Evolutionary conservation across 2,888 invertebrate species (phyloP).

Genomic region (Epistrophe eligans): DNA sequence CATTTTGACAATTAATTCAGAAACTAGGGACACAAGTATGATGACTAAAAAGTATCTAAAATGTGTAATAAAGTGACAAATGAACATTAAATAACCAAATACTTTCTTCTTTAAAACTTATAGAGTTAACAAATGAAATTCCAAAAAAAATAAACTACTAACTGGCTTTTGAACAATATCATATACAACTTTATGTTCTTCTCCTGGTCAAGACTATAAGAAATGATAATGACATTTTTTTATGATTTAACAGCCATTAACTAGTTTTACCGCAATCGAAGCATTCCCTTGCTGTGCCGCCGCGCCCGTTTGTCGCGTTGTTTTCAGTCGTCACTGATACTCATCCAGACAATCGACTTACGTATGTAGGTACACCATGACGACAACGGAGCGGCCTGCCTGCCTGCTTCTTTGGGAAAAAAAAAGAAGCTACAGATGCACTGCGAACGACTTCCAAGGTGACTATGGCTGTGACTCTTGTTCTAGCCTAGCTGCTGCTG

Average conservation of each 20-base stretch:
- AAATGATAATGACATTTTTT: slow-evolving; percentile 75
- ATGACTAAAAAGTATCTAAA: not conserved
- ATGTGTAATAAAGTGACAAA: not conserved
- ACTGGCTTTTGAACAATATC: slow-evolving; percentile 60
- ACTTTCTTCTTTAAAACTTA: not conserved
- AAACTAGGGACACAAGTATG: not conserved
- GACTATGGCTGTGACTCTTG: slow-evolving; percentile 51
- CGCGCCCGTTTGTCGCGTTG: not conserved
- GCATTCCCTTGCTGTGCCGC: slow-evolving; percentile 29
- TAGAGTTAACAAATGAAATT: not conserved
- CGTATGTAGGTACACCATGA: slow-evolving; percentile 28
- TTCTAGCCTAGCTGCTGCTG: slow-evolving; percentile 29
- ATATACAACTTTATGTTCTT: slow-evolving; percentile 61
- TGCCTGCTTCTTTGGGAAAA: slow-evolving; percentile 17
- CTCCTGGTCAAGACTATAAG: slow-evolving; percentile 64
- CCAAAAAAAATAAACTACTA: slow-evolving; percentile 3
- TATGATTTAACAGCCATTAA: slow-evolving; percentile 75
- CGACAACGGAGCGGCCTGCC: slow-evolving; percentile 28
- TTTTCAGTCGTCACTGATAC: slow-evolving; percentile 18
- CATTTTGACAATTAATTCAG: not conserved
- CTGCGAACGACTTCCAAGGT: slow-evolving; percentile 55
- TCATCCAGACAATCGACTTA: slow-evolving; percentile 59
- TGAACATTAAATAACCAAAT: slow-evolving; percentile 1
- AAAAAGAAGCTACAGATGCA: slow-evolving; percentile 40
- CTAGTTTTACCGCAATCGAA: slow-evolving; percentile 74